phyloP scores from a whole-genome alignment of 1,140 invertebrate species.

The Paraescarpia echinospica region DNA sequence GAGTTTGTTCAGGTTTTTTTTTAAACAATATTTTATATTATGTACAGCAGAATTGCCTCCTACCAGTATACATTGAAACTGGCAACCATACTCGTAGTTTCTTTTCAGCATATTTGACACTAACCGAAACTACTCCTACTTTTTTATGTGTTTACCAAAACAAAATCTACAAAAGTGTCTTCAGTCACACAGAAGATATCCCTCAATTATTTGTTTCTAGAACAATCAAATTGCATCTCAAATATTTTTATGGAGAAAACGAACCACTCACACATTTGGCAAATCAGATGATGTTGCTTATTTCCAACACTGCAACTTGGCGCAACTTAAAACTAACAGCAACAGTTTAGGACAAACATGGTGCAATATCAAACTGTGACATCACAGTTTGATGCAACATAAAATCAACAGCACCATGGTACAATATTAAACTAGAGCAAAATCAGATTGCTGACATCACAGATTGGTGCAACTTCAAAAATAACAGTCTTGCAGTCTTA shows the following conservation, averaged over 20 bases:
- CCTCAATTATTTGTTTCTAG: neutral
- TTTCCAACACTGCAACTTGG: neutral
- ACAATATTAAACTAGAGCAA: neutral
- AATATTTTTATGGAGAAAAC: neutral
- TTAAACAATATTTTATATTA: too few relatives aligned
- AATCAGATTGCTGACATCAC: neutral
- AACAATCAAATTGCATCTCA: neutral
- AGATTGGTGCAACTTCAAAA: slow-evolving; percentile 1
- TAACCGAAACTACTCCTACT: neutral
- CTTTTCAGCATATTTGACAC: neutral
- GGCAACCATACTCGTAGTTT: neutral
- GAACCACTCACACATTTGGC: neutral
- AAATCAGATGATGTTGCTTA: neutral
- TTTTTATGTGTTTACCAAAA: neutral
- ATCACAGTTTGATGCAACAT: neutral
- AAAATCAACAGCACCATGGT: neutral
- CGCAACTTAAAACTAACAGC: neutral
- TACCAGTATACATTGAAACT: neutral
- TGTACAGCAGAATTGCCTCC: too few relatives aligned
- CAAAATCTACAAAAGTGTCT: neutral
- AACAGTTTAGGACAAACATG: neutral
- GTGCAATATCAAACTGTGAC: neutral
- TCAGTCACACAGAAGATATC: too few relatives aligned
- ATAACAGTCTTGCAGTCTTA: neutral
- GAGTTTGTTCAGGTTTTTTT: too few relatives aligned